These are phyloP conservation scores for Acanthiza pusilla DNA, from an alignment of 2,797 vertebrate species.

Conservation along the genomic window DNA sequence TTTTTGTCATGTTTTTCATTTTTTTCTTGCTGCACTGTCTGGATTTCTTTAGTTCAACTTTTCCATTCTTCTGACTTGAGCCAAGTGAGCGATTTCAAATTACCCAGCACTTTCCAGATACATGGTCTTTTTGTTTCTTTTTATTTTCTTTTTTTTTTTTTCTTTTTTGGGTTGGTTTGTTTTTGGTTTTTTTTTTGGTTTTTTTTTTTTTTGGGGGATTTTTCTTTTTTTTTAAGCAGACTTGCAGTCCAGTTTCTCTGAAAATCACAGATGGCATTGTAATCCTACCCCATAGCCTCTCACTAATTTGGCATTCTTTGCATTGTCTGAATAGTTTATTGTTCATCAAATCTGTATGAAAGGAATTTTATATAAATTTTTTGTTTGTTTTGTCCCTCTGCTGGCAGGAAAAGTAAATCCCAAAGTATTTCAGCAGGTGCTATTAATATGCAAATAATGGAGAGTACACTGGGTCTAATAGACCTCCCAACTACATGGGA, in stretches of 20 bases:
- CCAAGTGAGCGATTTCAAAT: conserved; percentile 36
- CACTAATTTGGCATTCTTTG: conserved; percentile 50
- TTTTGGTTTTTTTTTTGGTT: conserved; percentile 40
- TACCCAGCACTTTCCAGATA: conserved; percentile 39
- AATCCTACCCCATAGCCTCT: neutral
- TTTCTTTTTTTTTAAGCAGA: neutral
- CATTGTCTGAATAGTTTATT: conserved; percentile 51
- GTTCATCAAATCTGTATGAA: conserved; percentile 54
- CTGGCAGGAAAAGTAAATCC: conserved; percentile 77
- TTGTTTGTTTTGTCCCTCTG: conserved; percentile 73
- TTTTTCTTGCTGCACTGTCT: conserved; percentile 17
- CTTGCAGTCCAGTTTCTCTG: conserved; percentile 4
- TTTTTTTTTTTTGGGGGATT: neutral
- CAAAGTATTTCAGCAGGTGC: conserved; percentile 78
- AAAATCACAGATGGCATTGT: conserved; percentile 38
- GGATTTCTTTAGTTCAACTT: conserved; percentile 64
- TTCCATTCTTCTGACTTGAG: conserved; percentile 36
- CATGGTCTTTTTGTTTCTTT: neutral
- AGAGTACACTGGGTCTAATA: conserved; percentile 73
- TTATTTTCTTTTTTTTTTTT: conserved; percentile 7
- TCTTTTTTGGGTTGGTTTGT: neutral
- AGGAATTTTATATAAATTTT: conserved; percentile 54
- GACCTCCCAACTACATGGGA: conserved; percentile 80
- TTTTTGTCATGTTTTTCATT: neutral
- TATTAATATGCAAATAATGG: conserved; percentile 83